These are phyloP conservation scores for Nomada ferruginata DNA, from an alignment of 2,888 invertebrate genomes.

Conservation along the genomic window DNA sequence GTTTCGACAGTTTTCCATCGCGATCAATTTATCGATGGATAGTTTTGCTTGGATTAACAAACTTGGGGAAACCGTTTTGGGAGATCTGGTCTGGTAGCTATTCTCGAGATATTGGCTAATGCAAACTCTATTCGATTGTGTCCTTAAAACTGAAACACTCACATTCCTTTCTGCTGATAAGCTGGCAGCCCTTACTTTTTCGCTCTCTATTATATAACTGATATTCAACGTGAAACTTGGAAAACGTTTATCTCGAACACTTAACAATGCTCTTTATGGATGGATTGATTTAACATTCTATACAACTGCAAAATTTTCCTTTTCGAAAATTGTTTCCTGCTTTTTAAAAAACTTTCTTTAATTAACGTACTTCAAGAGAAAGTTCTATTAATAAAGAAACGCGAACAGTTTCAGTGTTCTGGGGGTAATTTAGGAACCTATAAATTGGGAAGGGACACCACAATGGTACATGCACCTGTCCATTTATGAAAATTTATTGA, in stretches of 20 bases:
- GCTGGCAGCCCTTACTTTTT: no score
- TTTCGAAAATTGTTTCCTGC: not conserved
- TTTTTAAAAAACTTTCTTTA: no score
- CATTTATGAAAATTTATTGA: slow-evolving; percentile 1
- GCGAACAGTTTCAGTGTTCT: not conserved
- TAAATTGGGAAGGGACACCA: not conserved
- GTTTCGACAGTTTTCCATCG: slow-evolving; percentile 14
- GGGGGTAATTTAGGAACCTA: not conserved
- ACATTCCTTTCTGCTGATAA: no score
- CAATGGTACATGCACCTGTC: not conserved
- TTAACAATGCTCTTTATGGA: no score
- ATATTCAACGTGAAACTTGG: no score
- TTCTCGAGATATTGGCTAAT: slow-evolving; percentile 4
- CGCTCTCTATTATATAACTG: no score
- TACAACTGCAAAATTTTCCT: not conserved
- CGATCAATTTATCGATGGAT: slow-evolving; percentile 19
- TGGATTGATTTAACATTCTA: no score
- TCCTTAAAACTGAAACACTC: no score
- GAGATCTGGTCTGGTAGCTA: not conserved
- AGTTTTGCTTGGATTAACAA: slow-evolving; percentile 34
- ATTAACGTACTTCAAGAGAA: no score
- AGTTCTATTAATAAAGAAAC: not conserved
- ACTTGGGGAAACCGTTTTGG: not conserved
- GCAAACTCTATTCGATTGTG: slow-evolving; percentile 1
- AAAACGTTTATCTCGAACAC: no score